These are phyloP conservation scores for Nephrotoma guestfalica DNA, from an alignment of 2,888 invertebrate genomes.

Conservation along the genomic window DNA sequence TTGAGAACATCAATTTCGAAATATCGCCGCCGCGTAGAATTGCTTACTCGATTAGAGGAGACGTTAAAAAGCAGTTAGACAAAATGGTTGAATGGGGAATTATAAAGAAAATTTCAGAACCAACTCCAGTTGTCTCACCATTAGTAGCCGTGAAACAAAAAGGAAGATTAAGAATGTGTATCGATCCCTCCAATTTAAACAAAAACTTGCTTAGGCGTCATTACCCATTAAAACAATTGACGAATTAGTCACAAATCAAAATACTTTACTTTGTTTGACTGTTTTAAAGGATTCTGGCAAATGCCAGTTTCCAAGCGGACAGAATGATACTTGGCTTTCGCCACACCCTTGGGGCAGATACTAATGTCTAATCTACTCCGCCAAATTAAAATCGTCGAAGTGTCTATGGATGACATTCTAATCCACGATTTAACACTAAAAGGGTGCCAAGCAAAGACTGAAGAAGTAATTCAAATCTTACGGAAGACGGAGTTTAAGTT, in stretches of 20 bases:
- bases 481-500: no score
- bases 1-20: no score
- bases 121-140: conserved; percentile 13
- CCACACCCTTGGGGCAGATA: no score
- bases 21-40: conserved; percentile 11
- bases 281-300: conserved; percentile 15
- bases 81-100: conserved; percentile 11
- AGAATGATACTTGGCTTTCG: conserved; percentile 11
- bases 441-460: no score
- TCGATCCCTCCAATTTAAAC: conserved; percentile 9
- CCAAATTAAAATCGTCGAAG: no score
- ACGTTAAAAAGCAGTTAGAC: conserved; percentile 13
- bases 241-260: conserved; percentile 11
- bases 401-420: no score
- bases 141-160: conserved; percentile 12
- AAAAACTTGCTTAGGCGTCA: conserved; percentile 11
- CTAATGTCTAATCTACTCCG: no score
- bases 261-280: conserved; percentile 8
- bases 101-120: conserved; percentile 9
- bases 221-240: conserved; percentile 11
- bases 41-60: conserved; percentile 11
- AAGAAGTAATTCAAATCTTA: no score
- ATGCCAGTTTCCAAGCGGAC: conserved; percentile 14
- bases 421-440: no score
- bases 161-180: conserved; percentile 12